These are phyloP conservation scores for Bombus ignitus DNA, from an alignment of 1,140 invertebrate species.

Conservation along the genomic window DNA sequence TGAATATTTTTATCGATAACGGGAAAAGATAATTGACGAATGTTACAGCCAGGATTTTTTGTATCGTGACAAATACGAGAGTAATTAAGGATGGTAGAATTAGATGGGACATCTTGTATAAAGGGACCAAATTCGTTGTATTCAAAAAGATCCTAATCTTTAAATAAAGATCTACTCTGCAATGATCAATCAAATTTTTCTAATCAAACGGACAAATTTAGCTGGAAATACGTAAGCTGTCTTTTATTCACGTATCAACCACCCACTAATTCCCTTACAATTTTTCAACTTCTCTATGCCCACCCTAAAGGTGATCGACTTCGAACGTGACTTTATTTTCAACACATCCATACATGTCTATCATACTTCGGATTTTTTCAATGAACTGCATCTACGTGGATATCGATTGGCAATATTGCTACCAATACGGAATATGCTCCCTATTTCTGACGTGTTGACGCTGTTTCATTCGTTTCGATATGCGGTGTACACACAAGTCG, in stretches of 20 bases:
- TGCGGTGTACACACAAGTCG: neutral
- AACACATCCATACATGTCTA: neutral
- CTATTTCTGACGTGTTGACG: neutral
- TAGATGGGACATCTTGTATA: neutral
- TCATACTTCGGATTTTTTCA: neutral
- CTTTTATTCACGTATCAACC: neutral
- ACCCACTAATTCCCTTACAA: neutral
- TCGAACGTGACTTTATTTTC: neutral
- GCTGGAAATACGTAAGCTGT: too few relatives aligned
- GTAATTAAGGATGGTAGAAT: too few relatives aligned
- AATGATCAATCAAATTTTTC: neutral
- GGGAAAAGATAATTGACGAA: neutral
- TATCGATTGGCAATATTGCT: constrained; percentile 11
- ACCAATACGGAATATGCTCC: neutral
- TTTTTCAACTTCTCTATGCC: too few relatives aligned
- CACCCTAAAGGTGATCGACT: neutral
- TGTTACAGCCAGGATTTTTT: neutral
- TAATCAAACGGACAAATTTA: neutral
- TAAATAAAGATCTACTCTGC: neutral
- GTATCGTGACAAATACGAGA: too few relatives aligned
- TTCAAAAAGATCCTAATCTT: neutral
- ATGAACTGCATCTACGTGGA: neutral
- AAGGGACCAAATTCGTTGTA: neutral
- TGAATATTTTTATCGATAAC: neutral
- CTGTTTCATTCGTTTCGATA: neutral